Evolutionary conservation across 2,888 invertebrate species (phyloP), one percentile per base, ranked within the genome.

Genomic region (Anarsia innoxiella): DNA sequence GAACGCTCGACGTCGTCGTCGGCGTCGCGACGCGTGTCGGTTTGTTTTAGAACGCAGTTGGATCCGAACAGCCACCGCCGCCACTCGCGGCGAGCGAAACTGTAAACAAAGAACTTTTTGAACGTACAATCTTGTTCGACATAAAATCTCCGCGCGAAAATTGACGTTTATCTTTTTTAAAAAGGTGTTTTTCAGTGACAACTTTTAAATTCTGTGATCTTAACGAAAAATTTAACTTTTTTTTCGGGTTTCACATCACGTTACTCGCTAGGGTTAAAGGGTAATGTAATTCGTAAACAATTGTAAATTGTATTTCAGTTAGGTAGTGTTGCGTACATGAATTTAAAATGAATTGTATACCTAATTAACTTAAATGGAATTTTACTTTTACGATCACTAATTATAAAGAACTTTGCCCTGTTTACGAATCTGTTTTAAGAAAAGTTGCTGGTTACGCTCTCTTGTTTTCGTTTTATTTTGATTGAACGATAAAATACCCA

Each of bases 41-140:
- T 39, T 39, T 39, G 42, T n/a, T n/a, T n/a, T n/a, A n/a, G n/a
- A n/a, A 42, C 57, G 55, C 60, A 62, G 59, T 59, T 45, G 48
- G 31, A 46, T 39, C 41, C 47, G 46, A 39, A 33, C 41, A 46
- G 46, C 43, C 47, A 39, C 30, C 37, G 49, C 39, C 47, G 42
- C 23, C 42, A 48, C 43, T 40, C 48, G 43, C 48, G 49, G 36
- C 42, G 43, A 48, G 46, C 50, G 40, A 49, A 41, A 35, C 38
- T 46, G 49, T 53, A 25, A 25, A 25, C 25, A 64, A 62, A 64
- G 56, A 44, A 45, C 40, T n/a, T n/a, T n/a, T n/a, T n/a, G n/a
- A n/a, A n/a, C n/a, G n/a, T n/a, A n/a, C n/a, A n/a, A n/a, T n/a
- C n/a, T n/a, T n/a, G 41, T 56, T 54, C 29, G 36, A 13, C 16